Evolutionary conservation across 2,888 invertebrate species (phyloP).

Genomic region (Ormyrus thymus): DNA sequence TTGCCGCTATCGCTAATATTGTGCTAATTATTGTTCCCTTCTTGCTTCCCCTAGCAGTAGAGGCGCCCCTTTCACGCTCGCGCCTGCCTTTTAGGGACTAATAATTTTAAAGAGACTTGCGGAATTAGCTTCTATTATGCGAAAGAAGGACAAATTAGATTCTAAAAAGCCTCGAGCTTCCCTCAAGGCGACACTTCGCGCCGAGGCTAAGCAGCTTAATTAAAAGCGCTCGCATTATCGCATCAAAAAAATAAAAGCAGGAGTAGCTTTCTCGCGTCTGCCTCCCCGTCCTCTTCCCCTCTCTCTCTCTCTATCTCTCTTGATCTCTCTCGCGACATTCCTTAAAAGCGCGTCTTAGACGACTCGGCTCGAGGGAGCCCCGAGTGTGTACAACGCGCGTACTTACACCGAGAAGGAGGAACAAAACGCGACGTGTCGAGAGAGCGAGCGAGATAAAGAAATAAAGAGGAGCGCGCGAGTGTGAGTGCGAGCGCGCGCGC

Average conservation of each 20-base stretch:
- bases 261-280: neutral
- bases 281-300: neutral
- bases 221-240: slow-evolving; percentile 44
- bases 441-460: slow-evolving; percentile 45
- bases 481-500: slow-evolving; percentile 1
- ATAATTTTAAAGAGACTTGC: no score
- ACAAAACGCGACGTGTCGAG: slow-evolving; percentile 19
- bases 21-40: no score
- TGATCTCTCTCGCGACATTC: neutral
- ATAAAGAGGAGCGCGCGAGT: slow-evolving; percentile 41
- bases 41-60: no score
- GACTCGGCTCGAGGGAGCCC: no score
- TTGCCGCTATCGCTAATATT: no score
- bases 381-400: neutral
- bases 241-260: slow-evolving; percentile 22
- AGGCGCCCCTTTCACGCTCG: no score
- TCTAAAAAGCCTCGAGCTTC: neutral
- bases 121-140: no score
- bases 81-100: no score
- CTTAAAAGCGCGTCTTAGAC: slow-evolving; percentile 14
- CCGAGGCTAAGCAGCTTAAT: slow-evolving; percentile 48
- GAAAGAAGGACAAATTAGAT: neutral
- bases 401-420: neutral
- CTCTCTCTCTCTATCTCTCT: neutral
- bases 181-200: slow-evolving; percentile 20